Evolutionary conservation across 2,888 invertebrate species (phyloP).

Genomic region (Hoplodrina ambigua): DNA sequence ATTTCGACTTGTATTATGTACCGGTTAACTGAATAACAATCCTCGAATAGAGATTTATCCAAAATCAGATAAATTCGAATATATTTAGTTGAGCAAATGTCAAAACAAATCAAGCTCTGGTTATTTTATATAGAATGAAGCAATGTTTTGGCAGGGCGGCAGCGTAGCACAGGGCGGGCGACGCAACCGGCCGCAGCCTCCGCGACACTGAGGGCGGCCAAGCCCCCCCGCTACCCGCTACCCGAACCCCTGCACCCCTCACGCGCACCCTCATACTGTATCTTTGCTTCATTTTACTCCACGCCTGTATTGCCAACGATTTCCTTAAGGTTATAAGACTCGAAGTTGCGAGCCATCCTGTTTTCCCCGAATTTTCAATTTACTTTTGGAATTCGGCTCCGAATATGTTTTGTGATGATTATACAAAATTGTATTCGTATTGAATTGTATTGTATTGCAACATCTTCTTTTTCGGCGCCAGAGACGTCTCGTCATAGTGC

Average conservation of each 20-base stretch:
- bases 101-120: slow-evolving; percentile 58
- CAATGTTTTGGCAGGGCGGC: slow-evolving; percentile 77
- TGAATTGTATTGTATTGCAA: background rate
- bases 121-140: slow-evolving; percentile 65
- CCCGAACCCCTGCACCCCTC: slow-evolving; percentile 64
- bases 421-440: slow-evolving; percentile 15
- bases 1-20: slow-evolving; percentile 52
- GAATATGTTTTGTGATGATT: slow-evolving; percentile 19
- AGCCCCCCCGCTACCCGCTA: slow-evolving; percentile 53
- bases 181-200: slow-evolving; percentile 87
- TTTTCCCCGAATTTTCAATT: slow-evolving; percentile 65
- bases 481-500: slow-evolving; percentile 26
- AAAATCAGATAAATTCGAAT: slow-evolving; percentile 35
- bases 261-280: slow-evolving; percentile 75
- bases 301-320: slow-evolving; percentile 81
- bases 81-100: slow-evolving; percentile 52
- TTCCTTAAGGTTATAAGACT: slow-evolving; percentile 77
- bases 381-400: slow-evolving; percentile 28
- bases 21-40: slow-evolving; percentile 27
- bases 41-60: slow-evolving; percentile 24
- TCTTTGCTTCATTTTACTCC: slow-evolving; percentile 86
- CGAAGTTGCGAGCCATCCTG: slow-evolving; percentile 63
- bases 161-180: slow-evolving; percentile 80
- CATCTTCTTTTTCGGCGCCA: slow-evolving; percentile 5
- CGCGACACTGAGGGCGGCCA: slow-evolving; percentile 85